Evolutionary conservation across 1,140 invertebrate species (phyloP), one percentile per base, ranked within the genome.

Genomic region (Archegozetes longisetosus): DNA sequence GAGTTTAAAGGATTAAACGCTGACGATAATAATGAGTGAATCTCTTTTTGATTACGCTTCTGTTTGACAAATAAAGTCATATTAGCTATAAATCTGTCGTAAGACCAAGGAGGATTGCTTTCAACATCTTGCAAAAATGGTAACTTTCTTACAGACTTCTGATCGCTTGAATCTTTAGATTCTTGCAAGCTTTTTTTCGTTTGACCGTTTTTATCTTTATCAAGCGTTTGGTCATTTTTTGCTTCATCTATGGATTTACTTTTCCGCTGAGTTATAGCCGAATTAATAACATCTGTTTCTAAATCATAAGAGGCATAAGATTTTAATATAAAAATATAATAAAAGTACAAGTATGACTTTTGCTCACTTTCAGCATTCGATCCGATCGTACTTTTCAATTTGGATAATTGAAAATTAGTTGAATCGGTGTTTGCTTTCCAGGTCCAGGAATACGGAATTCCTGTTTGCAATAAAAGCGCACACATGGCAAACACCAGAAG

Each of bases 1-100:
- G 46, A 48, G 60, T 60, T 55, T 9, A 65, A 28, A 20, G 26
- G 26, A 47, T 29, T 55, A 24, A 24, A 55, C 13, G n/a, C 26
- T 9, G 6, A 9, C 6, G 32, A 40, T 17, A 40, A 9, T 40
- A 40, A 40, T 40, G 32, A 9, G 6, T 40, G 6, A 17, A 40
- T 6, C 17, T 40, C 6, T 40, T 40, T 6, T 40, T 17, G 6
- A 17, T 40, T 40, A 40, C 17, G 32, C 17, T 40, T 40, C 17
- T 40, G 6, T 40, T 40, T 40, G 32, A 40, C 17, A 40, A 40
- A 17, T 40, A 40, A 17, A 9, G 32, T 40, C 32, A 40, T 40
- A 40, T 40, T 40, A 40, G 32, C 32, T 17, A 40, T 40, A 40
- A 40, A 40, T 17, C 32, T 40, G 17, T 40, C 32, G 17, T 40